Percentiles rank a stretch among this genome's conserved stretches.
These are phyloP conservation scores for Achlya flavicornis DNA, from an alignment of 2,888 invertebrate species.

Conservation along the genomic window DNA sequence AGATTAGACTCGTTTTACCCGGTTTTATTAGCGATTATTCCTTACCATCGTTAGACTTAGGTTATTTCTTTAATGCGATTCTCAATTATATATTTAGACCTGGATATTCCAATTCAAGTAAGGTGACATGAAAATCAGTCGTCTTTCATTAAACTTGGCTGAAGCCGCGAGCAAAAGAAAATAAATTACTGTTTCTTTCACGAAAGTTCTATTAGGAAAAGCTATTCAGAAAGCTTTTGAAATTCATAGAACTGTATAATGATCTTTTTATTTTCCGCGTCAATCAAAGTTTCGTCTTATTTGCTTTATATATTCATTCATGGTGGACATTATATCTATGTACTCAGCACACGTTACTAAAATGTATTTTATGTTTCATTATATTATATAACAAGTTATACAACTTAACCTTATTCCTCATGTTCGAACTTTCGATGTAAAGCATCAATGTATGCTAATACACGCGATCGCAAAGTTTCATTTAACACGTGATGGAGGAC, in stretches of 20 bases:
- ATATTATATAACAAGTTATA: background rate
- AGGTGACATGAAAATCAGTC: too few species aligned
- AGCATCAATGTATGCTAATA: constrained; percentile 1
- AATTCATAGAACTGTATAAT: background rate
- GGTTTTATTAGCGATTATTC: too few species aligned
- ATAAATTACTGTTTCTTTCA: background rate
- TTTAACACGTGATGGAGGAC: background rate
- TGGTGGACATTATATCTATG: background rate
- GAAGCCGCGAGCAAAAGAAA: background rate
- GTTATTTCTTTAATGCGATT: too few species aligned
- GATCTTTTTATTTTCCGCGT: background rate
- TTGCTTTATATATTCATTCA: background rate
- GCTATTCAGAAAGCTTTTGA: background rate
- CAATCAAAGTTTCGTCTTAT: background rate
- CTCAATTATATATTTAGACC: too few species aligned
- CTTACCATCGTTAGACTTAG: too few species aligned
- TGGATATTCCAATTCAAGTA: too few species aligned
- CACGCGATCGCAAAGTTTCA: constrained; percentile 7
- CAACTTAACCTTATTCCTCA: background rate
- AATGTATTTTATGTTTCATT: background rate
- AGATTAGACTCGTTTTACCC: too few species aligned
- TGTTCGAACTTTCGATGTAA: background rate
- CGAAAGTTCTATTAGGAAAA: too few species aligned
- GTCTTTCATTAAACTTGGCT: too few species aligned
- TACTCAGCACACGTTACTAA: background rate